phyloP scores from a whole-genome alignment of 2,888 invertebrate genomes.

The Lepidochitona cinerea region DNA sequence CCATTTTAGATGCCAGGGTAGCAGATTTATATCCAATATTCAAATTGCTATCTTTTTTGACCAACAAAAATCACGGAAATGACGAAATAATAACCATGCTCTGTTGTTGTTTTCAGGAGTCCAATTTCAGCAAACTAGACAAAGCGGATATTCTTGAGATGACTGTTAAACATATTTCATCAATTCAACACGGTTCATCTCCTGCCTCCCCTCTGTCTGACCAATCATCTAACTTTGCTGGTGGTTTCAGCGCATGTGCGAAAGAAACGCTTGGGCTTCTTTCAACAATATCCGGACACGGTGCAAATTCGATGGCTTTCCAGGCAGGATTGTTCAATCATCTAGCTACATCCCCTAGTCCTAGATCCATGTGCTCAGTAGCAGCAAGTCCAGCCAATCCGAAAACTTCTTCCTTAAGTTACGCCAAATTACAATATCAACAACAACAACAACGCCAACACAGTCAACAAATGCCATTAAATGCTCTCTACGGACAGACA shows the following conservation, averaged over 20 bases:
- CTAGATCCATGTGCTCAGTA: background rate
- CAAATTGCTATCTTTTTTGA: too few species aligned
- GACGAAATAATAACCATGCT: too few species aligned
- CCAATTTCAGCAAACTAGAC: conserved; percentile 4
- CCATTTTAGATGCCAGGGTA: too few species aligned
- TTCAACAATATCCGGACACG: background rate
- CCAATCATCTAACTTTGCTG: background rate
- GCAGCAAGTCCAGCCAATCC: background rate
- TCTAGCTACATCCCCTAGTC: background rate
- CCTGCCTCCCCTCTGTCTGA: background rate
- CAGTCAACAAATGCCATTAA: background rate
- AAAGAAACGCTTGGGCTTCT: background rate
- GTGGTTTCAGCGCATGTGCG: background rate
- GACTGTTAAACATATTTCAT: background rate
- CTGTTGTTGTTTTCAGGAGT: background rate
- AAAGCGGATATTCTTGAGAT: conserved; percentile 1
- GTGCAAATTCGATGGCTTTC: background rate
- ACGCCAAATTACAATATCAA: too few species aligned
- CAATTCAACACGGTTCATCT: background rate
- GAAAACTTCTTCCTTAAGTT: background rate
- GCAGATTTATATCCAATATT: too few species aligned
- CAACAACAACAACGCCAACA: background rate
- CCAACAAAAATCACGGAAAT: too few species aligned
- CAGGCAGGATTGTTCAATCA: conserved; percentile 1
- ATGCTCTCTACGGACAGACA: background rate